Evolutionary conservation across 53 echinoderm and acorn worm genomes (phyloP).

Genomic region (Paracentrotus lividus): DNA sequence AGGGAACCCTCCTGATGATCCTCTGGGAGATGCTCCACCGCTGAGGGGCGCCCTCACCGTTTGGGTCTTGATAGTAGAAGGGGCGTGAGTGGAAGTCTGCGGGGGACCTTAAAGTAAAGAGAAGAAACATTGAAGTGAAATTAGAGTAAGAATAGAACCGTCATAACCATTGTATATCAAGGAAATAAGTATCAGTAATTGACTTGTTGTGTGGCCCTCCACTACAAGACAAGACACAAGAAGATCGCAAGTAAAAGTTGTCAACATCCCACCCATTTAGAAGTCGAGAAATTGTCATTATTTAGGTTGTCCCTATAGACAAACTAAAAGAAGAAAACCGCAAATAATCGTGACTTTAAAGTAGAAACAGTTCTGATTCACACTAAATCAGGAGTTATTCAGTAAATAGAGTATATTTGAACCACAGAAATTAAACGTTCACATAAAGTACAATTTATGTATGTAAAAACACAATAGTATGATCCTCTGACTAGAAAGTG

Average conservation of each 20-base stretch:
- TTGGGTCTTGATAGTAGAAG: constrained; percentile 16
- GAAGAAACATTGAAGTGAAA: background rate
- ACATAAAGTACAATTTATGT: too few species aligned
- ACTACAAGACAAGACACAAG: background rate
- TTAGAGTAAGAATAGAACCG: background rate
- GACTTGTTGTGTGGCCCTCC: background rate
- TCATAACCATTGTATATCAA: background rate
- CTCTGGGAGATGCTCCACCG: constrained; percentile 6
- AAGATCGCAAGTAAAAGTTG: background rate
- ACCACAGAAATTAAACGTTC: background rate
- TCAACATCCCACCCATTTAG: background rate
- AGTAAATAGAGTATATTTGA: background rate
- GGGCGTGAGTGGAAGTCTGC: background rate
- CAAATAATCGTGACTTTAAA: background rate
- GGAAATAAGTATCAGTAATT: background rate
- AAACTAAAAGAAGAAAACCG: background rate
- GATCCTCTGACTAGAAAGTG: background rate
- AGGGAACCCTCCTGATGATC: constrained; percentile 15
- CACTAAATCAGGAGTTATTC: background rate
- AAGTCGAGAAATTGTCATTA: too few species aligned
- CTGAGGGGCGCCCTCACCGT: constrained; percentile 57
- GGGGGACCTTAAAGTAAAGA: constrained; percentile 11
- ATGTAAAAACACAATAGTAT: background rate
- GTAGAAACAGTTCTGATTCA: background rate
- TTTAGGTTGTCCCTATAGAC: background rate